These are phyloP conservation scores for Pardalotus punctatus DNA, from an alignment of 2,113 vertebrate species.

Conservation along the genomic window DNA sequence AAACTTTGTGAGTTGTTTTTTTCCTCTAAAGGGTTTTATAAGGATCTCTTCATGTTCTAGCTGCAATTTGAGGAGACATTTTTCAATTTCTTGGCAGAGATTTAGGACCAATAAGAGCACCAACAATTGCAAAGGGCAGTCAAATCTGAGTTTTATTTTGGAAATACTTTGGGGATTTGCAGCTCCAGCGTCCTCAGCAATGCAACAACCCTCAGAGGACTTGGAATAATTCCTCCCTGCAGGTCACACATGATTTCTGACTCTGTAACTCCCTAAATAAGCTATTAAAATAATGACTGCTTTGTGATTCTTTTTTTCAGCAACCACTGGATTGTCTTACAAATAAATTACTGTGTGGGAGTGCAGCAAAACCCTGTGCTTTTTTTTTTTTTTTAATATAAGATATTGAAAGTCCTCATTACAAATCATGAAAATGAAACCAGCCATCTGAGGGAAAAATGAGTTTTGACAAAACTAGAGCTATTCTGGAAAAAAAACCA, in stretches of 20 bases:
- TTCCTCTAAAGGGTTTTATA: background rate
- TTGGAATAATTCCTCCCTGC: conserved; percentile 15
- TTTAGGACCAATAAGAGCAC: background rate
- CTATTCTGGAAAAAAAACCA: background rate
- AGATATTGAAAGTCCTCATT: background rate
- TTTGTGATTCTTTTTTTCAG: background rate
- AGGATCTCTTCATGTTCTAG: background rate
- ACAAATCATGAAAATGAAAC: background rate
- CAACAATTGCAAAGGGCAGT: background rate
- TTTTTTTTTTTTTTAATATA: background rate
- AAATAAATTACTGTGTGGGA: background rate
- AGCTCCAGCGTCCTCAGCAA: background rate
- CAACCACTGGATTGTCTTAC: background rate
- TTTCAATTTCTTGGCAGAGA: background rate
- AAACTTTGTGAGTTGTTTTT: background rate
- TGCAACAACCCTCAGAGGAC: background rate
- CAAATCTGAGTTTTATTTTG: background rate
- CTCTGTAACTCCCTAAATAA: background rate
- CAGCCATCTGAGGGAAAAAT: background rate
- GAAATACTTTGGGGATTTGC: background rate
- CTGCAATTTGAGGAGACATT: background rate
- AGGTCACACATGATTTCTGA: background rate
- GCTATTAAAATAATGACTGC: background rate
- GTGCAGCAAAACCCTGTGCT: background rate
- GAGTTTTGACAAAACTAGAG: background rate